Evolutionary conservation across 2,113 vertebrate species (phyloP).

Genomic region (Girardinichthys multiradiatus): DNA sequence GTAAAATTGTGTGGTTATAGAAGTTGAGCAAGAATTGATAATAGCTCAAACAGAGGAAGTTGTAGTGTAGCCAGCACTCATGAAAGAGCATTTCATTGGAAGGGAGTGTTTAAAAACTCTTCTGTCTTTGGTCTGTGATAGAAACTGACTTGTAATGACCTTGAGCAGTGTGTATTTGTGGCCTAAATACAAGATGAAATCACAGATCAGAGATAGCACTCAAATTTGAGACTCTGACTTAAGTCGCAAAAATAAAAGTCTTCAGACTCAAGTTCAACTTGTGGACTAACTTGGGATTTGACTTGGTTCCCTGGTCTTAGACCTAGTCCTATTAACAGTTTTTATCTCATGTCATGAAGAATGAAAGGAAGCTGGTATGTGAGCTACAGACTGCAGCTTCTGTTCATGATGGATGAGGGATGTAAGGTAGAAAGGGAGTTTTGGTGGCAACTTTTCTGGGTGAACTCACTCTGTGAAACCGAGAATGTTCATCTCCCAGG

Average conservation of each 20-base stretch:
- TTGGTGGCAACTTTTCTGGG: too few species aligned
- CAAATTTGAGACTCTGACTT: neutral
- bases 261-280: neutral
- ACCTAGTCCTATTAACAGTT: too few species aligned
- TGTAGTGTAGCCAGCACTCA: neutral
- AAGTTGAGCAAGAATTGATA: neutral
- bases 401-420: too few species aligned
- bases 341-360: too few species aligned
- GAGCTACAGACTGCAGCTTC: too few species aligned
- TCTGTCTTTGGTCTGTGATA: slow-evolving; percentile 37
- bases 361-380: too few species aligned
- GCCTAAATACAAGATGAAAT: neutral
- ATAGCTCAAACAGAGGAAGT: slow-evolving; percentile 23
- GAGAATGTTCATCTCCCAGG: too few species aligned
- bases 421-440: too few species aligned
- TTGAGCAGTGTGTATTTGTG: slow-evolving; percentile 1
- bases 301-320: too few species aligned
- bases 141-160: slow-evolving; percentile 15
- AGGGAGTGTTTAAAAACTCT: slow-evolving; percentile 54
- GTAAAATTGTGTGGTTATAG: neutral
- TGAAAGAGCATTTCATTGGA: slow-evolving; percentile 14
- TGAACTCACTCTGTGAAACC: too few species aligned
- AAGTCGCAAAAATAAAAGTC: too few species aligned
- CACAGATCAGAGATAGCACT: neutral
- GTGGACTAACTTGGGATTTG: neutral